Conservation (phyloP, 2,888 invertebrate genomes). For the Noctua janthe region DNA sequence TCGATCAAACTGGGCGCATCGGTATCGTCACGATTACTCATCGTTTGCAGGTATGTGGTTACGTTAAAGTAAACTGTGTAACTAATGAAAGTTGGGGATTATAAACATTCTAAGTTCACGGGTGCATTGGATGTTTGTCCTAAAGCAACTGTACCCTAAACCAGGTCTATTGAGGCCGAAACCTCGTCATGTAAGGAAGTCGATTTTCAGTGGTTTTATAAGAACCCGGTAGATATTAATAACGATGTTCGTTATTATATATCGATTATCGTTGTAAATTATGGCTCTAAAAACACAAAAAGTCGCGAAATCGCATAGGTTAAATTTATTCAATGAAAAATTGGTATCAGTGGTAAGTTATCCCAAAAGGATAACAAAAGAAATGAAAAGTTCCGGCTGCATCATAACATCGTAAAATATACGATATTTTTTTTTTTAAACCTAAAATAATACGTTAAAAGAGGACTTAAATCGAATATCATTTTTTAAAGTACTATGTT, state of each 20-base stretch:
- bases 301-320: not conserved
- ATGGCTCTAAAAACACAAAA: not conserved
- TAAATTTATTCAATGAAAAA: not conserved
- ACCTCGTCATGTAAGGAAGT: not conserved
- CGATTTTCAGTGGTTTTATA: not conserved
- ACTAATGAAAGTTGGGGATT: not conserved
- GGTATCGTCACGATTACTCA: not conserved
- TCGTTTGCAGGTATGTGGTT: not conserved
- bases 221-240: not conserved
- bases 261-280: not conserved
- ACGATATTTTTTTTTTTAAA: too few species aligned
- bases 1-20: not conserved
- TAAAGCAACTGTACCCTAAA: not conserved
- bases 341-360: not conserved
- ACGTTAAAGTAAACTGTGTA: not conserved
- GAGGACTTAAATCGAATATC: not conserved
- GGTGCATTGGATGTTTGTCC: not conserved
- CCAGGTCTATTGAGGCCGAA: not conserved
- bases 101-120: not conserved
- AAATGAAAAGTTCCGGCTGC: conserved; percentile 13
- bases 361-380: not conserved
- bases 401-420: conserved; percentile 12
- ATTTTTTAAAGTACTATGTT: too few species aligned
- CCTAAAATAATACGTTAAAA: not conserved
- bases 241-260: not conserved